Percentiles rank a stretch among this genome's conserved stretches.
Conservation (phyloP, 2,797 vertebrate species). For the Saxicola maurus region DNA sequence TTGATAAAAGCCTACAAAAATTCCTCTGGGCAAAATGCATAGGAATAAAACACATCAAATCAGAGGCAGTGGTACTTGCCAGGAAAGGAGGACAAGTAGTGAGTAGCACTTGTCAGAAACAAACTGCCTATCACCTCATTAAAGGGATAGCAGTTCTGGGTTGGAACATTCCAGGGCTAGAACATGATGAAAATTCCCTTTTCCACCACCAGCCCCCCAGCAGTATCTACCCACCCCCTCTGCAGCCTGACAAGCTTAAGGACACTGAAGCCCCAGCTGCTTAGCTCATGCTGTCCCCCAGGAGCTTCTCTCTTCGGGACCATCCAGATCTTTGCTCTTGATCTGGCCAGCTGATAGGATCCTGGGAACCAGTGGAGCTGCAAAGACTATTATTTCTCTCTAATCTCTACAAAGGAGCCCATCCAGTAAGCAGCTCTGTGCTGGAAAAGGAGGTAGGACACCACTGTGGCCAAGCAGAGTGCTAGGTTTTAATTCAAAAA, state of each 20-base stretch:
- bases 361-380: neutral
- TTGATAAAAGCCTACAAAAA: neutral
- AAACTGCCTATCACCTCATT: neutral
- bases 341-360: neutral
- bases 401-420: neutral
- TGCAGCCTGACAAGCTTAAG: neutral
- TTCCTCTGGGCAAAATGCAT: neutral
- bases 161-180: neutral
- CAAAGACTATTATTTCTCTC: accelerated
- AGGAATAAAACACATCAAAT: neutral
- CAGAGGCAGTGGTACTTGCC: neutral
- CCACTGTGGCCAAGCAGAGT: neutral
- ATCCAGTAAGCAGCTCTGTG: neutral
- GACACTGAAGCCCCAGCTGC: neutral
- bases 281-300: neutral
- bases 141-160: neutral
- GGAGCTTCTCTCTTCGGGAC: neutral
- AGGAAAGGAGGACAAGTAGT: neutral
- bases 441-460: neutral
- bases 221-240: neutral
- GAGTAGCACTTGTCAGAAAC: neutral
- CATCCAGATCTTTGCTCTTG: neutral
- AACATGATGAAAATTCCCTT: neutral
- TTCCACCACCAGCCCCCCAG: neutral
- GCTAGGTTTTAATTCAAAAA: neutral